Percentiles rank a stretch among this genome's conserved stretches.
Conservation (phyloP, 2,113 vertebrate species). For the Brachypteracias leptosomus region DNA sequence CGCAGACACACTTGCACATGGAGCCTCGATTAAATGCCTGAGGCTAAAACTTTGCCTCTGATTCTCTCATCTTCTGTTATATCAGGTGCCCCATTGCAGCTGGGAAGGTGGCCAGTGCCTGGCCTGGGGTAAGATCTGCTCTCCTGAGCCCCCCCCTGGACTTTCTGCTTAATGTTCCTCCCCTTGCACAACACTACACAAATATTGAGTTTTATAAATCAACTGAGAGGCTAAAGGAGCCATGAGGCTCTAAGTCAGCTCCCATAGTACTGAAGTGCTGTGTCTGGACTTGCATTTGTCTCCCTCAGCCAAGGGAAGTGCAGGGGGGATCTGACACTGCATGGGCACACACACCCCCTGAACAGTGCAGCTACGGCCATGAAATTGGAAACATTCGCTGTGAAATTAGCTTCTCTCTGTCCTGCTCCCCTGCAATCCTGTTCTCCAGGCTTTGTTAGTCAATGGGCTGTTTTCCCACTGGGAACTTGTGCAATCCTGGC, state of each 20-base stretch:
- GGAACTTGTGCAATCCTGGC: not conserved
- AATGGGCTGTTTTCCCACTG: not conserved
- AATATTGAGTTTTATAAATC: not conserved
- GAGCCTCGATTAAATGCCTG: not conserved
- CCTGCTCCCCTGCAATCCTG: not conserved
- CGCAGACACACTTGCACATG: not conserved
- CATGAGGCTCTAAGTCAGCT: not conserved
- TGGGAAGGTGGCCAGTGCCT: not conserved
- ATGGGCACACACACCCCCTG: rapidly evolving
- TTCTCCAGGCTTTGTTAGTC: not conserved
- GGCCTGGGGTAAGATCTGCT: not conserved
- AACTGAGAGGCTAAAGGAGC: not conserved
- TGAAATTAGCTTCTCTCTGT: not conserved
- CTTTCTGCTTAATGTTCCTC: not conserved
- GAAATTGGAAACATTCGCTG: not conserved
- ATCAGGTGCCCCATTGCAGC: rapidly evolving
- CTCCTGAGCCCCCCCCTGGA: not conserved
- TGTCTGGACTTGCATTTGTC: not conserved
- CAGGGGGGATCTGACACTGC: not conserved
- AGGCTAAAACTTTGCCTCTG: not conserved
- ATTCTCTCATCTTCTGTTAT: rapidly evolving
- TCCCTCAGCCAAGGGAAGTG: not conserved
- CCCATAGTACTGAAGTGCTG: not conserved
- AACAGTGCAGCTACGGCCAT: rapidly evolving
- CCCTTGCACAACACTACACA: not conserved